These are phyloP conservation scores for Pseudorhiza aurosa DNA, from an alignment of 30 jellyfish, hydroid and myxozoan species.

Conservation along the genomic window DNA sequence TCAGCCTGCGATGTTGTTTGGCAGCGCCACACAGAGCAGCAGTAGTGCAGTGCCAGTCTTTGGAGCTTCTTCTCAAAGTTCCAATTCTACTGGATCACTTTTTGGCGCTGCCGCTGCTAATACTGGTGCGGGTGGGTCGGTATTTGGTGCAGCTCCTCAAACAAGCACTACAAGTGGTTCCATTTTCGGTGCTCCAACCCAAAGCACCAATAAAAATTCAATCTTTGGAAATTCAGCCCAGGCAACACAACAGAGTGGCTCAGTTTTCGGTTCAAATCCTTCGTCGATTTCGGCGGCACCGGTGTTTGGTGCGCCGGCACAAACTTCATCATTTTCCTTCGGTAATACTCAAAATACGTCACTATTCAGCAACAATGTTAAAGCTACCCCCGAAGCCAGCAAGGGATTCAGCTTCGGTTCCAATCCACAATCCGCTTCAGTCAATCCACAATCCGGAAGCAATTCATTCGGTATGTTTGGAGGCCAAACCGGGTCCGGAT, in stretches of 20 bases:
- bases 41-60: conserved; percentile 4
- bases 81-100: conserved; percentile 1
- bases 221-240: too few species aligned
- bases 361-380: neutral
- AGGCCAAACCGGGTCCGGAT: neutral
- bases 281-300: neutral
- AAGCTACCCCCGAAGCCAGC: neutral
- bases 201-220: neutral
- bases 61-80: conserved; percentile 31
- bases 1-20: conserved; percentile 42
- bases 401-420: conserved; percentile 12
- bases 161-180: neutral
- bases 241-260: conserved; percentile 2
- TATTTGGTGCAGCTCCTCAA: conserved; percentile 33
- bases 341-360: neutral
- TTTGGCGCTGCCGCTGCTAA: conserved; percentile 45
- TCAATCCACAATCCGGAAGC: neutral
- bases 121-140: neutral
- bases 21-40: conserved; percentile 27
- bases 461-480: conserved; percentile 8
- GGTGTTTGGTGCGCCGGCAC: neutral
- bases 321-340: neutral
- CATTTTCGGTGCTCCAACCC: conserved; percentile 1
- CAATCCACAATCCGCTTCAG: neutral
- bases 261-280: neutral